A percentile compares a stretch with the other conserved stretches of the same genome.
Conservation (phyloP, 1,140 invertebrate species). For the Dreissena rostriformis region DNA sequence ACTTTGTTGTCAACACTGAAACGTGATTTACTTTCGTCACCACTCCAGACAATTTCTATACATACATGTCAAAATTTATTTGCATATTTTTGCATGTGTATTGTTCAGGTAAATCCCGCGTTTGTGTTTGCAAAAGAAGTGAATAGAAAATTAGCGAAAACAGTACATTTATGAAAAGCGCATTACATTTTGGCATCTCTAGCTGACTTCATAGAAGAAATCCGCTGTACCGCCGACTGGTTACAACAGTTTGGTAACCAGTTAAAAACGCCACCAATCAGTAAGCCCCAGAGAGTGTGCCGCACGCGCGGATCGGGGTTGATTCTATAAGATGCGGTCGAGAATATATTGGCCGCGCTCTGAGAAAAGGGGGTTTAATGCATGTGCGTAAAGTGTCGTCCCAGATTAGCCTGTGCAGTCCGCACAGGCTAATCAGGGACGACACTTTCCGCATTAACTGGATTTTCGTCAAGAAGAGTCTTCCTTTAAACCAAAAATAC, state of each 20-base stretch:
- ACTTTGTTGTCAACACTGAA: background rate
- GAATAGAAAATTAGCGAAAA: background rate
- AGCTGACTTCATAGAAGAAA: conserved; percentile 52
- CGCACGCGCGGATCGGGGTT: conserved; percentile 55
- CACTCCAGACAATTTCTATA: background rate
- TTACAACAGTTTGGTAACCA: conserved; percentile 66
- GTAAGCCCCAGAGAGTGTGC: conserved; percentile 47
- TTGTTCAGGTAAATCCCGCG: background rate
- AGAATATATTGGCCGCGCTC: background rate
- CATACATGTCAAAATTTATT: background rate
- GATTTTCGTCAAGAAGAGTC: background rate
- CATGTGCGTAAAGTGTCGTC: too few relatives aligned
- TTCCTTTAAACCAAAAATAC: background rate
- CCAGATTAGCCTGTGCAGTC: background rate
- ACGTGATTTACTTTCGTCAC: background rate
- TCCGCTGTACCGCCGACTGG: conserved; percentile 62
- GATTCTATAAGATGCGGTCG: conserved; percentile 18
- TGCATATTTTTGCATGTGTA: background rate
- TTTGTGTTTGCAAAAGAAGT: background rate
- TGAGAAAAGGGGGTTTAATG: too few relatives aligned
- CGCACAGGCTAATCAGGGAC: background rate
- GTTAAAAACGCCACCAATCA: conserved; percentile 50
- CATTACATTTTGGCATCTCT: conserved; percentile 54
- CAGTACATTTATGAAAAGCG: background rate
- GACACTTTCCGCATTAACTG: background rate